Conservation (phyloP, 2,797 vertebrate genomes). For the Macroramphosus scolopax region DNA sequence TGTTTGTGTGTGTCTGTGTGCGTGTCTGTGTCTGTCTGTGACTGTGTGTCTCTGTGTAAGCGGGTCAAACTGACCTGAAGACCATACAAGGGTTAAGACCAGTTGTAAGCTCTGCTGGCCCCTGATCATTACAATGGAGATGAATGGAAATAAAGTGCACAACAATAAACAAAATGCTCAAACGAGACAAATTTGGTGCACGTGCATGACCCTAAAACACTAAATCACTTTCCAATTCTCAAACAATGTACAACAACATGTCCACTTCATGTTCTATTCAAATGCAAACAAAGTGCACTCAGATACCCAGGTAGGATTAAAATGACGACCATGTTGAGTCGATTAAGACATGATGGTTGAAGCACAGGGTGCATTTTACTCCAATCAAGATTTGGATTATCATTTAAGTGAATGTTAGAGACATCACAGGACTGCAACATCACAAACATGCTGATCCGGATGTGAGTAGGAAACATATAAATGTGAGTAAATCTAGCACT, state of each 20-base stretch:
- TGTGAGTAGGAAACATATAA: conserved; percentile 27
- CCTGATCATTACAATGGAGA: background rate
- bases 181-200: too few relatives aligned
- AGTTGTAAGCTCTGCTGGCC: too few relatives aligned
- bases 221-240: conserved; percentile 3
- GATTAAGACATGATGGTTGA: background rate
- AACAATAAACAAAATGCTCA: conserved; percentile 15
- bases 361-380: background rate
- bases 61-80: too few relatives aligned
- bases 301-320: background rate
- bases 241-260: conserved; percentile 28
- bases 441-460: conserved; percentile 27
- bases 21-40: too few relatives aligned
- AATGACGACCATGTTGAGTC: background rate
- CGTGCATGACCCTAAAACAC: conserved; percentile 35
- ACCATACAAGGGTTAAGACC: too few relatives aligned
- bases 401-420: conserved; percentile 24
- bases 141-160: conserved; percentile 30
- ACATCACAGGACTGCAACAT: conserved; percentile 8
- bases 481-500: conserved; percentile 63
- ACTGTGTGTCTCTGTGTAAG: too few relatives aligned
- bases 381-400: too few relatives aligned
- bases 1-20: too few relatives aligned
- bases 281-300: background rate
- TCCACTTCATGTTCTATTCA: conserved; percentile 4